phyloP scores from a whole-genome alignment of 2,888 invertebrate species.

The Parascotia fuliginaria region DNA sequence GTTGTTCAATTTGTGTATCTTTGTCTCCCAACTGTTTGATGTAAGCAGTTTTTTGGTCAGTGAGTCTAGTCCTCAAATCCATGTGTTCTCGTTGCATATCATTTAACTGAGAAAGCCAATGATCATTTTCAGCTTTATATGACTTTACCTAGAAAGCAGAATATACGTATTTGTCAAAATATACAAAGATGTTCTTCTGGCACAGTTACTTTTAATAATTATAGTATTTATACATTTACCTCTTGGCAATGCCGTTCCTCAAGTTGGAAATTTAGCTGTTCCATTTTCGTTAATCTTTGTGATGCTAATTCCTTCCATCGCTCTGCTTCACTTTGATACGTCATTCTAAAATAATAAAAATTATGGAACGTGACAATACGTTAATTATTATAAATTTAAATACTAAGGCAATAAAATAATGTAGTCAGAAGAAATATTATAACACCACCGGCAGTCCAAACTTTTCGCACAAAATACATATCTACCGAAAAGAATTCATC shows the following conservation, averaged over 20 bases:
- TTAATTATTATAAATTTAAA: too few species aligned
- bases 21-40: conserved; percentile 75
- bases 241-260: conserved; percentile 88
- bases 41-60: conserved; percentile 72
- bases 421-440: too few species aligned
- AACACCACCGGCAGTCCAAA: too few species aligned
- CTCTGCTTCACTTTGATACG: conserved; percentile 70
- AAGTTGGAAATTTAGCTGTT: conserved; percentile 84
- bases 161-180: background rate
- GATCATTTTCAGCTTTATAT: conserved; percentile 88
- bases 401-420: too few species aligned
- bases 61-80: conserved; percentile 78
- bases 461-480: too few species aligned
- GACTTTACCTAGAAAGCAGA: conserved; percentile 74
- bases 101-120: conserved; percentile 86
- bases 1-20: conserved; percentile 76
- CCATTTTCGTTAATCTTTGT: conserved; percentile 88
- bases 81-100: conserved; percentile 82
- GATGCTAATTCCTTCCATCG: conserved; percentile 89
- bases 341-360: conserved; percentile 51
- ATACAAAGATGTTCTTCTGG: background rate
- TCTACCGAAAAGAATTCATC: conserved; percentile 51
- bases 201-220: too few species aligned
- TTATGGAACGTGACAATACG: background rate
- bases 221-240: conserved; percentile 45